Evolutionary conservation across 64 coral and sea anemone genomes (phyloP).

Genomic region (Pocillopora damicornis): DNA sequence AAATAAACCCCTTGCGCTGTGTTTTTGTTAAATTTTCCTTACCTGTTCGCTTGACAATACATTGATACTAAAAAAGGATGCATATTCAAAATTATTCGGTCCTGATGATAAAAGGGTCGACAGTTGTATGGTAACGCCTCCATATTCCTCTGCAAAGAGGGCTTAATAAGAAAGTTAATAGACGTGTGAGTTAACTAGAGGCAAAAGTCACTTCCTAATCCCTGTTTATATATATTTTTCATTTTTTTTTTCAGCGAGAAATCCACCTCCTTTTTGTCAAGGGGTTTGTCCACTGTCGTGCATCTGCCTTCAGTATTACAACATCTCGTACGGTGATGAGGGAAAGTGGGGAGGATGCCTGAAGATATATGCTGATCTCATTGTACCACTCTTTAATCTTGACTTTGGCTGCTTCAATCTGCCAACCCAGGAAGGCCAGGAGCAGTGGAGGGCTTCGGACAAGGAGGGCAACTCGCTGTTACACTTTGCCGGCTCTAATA

Average conservation of each 20-base stretch:
- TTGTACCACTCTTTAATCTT: not conserved
- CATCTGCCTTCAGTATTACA: constrained; percentile 15
- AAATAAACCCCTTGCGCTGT: not conserved
- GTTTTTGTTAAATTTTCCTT: no score
- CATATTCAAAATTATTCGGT: no score
- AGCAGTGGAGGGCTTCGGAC: not conserved
- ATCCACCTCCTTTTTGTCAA: constrained; percentile 32
- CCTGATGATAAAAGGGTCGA: no score
- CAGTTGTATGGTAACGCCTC: not conserved
- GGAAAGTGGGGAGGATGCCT: constrained; percentile 33
- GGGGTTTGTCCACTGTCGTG: not conserved
- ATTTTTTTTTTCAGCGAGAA: not conserved
- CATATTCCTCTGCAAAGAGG: no score
- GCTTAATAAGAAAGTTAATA: not conserved
- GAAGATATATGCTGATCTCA: constrained; percentile 2
- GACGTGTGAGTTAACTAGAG: not conserved
- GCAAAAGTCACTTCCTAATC: not conserved
- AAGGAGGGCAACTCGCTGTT: no score
- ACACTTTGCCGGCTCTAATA: not conserved
- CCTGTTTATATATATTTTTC: not conserved
- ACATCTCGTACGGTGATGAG: constrained; percentile 27
- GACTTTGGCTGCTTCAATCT: constrained; percentile 19
- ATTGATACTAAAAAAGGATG: no score
- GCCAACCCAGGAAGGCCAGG: not conserved
- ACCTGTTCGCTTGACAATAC: no score